A percentile compares a stretch with the other conserved stretches of the same genome.
Conservation (phyloP, 2,113 vertebrate species). For the Poeciliopsis retropinna region DNA sequence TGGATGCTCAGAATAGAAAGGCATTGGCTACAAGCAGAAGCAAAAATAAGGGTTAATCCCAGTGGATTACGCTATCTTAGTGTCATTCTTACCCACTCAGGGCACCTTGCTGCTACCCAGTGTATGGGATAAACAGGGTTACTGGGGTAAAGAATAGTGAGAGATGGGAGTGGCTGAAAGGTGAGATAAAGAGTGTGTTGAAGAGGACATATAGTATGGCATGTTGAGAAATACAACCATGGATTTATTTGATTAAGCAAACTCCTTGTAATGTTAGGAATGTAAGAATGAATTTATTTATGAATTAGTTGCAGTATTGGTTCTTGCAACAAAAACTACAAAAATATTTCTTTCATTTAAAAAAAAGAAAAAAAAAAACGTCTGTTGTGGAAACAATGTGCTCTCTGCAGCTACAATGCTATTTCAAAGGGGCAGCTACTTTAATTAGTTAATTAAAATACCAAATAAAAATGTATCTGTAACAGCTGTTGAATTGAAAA, state of each 20-base stretch:
- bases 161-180: conserved; percentile 17
- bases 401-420: too few species aligned
- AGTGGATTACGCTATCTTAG: conserved; percentile 70
- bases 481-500: too few species aligned
- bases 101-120: conserved; percentile 58
- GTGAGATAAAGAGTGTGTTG: conserved; percentile 1
- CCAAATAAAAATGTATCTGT: too few species aligned
- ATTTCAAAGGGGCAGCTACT: too few species aligned
- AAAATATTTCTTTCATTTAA: too few species aligned
- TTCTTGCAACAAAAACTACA: too few species aligned
- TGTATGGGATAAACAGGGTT: conserved; percentile 50
- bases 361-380: too few species aligned
- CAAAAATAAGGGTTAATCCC: conserved; percentile 73
- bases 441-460: too few species aligned
- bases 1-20: conserved; percentile 69
- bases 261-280: not conserved
- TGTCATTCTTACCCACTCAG: conserved; percentile 72
- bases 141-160: conserved; percentile 51
- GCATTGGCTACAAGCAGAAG: conserved; percentile 61
- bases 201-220: conserved; percentile 5
- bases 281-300: too few species aligned
- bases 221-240: conserved; percentile 20
- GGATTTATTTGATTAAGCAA: not conserved
- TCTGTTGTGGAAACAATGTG: too few species aligned
- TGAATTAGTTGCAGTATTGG: too few species aligned